Base-by-base conservation (phyloP, 1,140 invertebrate genomes). In the Drosophila guanche region DNA sequence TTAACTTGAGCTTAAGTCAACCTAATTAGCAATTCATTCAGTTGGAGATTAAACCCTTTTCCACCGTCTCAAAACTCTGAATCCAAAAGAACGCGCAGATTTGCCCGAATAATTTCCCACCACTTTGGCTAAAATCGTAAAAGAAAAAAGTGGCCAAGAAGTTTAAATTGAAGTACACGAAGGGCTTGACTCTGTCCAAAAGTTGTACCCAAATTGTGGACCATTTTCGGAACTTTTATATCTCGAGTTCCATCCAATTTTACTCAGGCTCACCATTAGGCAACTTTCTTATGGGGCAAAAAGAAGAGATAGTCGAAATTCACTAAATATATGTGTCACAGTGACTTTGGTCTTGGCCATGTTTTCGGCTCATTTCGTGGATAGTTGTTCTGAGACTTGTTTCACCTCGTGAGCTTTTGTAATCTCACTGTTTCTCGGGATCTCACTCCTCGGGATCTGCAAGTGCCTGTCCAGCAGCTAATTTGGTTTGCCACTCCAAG, bases 161-260 rank as follows among this genome's bases (percentile, higher is more conserved):
- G 70, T 74, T 74, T 74, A 74, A 74, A 74, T 74, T 74, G 69
- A 74, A 74, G 70, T 73, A 57, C 70, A 73, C 73, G 58, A 58
- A 47, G 53, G 25, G 47, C 45, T 27, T 16, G 40, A 41, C 68
- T 37, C 66, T 56, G 66, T 67, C 54, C 40, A 37, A 57, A 69
- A 74, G 47, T 52, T 74, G 73, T 74, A 53, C 43, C 33, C 70
- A 73, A 73, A 73, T 74, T 65, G 69, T 62, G 51, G 52, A 63
- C 46, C 47, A 57, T 63, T 73, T 71, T 65, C 65, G 60, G 70
- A 59, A 51, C 53, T 55, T 55, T 55, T 55, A 41, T 55, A 42
- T 55, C 25, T 12, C 41, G 53, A 55, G 53, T 16, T 40, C 53
- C 41, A 55, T 55, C 69, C 69, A 74, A 74, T 74, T 73, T 74